Evolutionary conservation across 2,888 invertebrate genomes (phyloP).

Genomic region (Artemia sinica): DNA sequence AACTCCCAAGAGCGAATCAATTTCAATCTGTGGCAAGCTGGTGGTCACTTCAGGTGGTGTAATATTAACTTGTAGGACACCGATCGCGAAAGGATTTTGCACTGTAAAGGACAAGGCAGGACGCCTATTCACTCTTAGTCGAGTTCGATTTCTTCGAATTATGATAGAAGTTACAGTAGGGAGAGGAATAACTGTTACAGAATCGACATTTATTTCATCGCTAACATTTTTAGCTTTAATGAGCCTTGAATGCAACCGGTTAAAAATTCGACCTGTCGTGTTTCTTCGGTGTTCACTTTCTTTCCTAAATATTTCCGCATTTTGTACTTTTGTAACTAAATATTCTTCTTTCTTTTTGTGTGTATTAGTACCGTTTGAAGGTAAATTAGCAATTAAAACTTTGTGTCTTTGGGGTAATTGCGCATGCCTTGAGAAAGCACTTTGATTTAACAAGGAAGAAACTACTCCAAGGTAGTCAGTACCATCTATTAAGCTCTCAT

Average conservation of each 20-base stretch:
- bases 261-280: not conserved
- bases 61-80: slow-evolving; percentile 10
- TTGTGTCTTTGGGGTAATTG: not conserved
- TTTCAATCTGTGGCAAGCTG: not conserved
- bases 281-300: not conserved
- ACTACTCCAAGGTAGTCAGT: not conserved
- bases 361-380: not conserved
- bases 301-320: not conserved
- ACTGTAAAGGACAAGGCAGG: slow-evolving; percentile 7
- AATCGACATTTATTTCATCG: not conserved
- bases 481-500: not conserved
- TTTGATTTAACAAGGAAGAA: not conserved
- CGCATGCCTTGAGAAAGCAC: not conserved
- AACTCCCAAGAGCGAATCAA: not conserved
- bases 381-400: not conserved
- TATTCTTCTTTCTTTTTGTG: slow-evolving; percentile 9
- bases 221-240: not conserved
- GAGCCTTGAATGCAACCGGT: not conserved
- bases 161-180: not conserved
- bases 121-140: slow-evolving; percentile 3
- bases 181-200: not conserved
- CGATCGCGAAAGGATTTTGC: slow-evolving; percentile 3
- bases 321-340: not conserved
- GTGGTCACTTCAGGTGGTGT: slow-evolving; percentile 2
- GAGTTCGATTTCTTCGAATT: slow-evolving; percentile 3